Base-by-base conservation (phyloP, 2,888 invertebrate genomes). In the Bugula neritina region DNA sequence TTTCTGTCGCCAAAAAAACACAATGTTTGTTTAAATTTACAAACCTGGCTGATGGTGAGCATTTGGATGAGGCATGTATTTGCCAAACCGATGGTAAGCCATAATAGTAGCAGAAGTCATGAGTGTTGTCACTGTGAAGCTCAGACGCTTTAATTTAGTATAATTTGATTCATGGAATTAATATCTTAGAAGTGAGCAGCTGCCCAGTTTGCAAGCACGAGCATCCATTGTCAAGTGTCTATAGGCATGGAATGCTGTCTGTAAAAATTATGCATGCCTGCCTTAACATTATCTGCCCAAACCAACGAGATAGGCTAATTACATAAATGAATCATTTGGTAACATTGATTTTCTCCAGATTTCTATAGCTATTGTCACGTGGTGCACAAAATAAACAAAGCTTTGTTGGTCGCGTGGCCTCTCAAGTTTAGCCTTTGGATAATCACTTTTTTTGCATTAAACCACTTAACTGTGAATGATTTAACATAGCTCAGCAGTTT, bases 271-370 rank as follows among this genome's bases (percentile, higher is more conserved):
- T 63, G 63, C 63, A 63, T 63, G 31, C 63, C 63, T 31, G 31
- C 31, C 31, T 63, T 63, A 27, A 63, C 27, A 31, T 27, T 63
- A 63, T 63, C 63, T 31, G 34, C 63, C 63, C 63, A 31, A 27
- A 63, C 63, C 34, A 27, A 63, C 63, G 63, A 31, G 34, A 63
- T 63, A 63, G 63, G 31, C 63, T 63, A 63, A 63, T 63, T 63
- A 63, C 63, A 63, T 63, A 63, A 63, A 63, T 27, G 63, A 63
- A 63, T 25, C 63, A 63, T 63, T 63, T 63, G 63, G 63, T 63
- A 63, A 63, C 63, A 63, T 63, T 63, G 63, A 63, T 63, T 63
- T 63, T 63, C 63, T 63, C 63, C 63, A 63, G 63, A 63, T 63
- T 63, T 63, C 63, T 63, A 63, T 63, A 63, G 63, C 63, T 27